Conservation (phyloP, 2,888 invertebrate genomes). For the Parasteatoda lunata region DNA sequence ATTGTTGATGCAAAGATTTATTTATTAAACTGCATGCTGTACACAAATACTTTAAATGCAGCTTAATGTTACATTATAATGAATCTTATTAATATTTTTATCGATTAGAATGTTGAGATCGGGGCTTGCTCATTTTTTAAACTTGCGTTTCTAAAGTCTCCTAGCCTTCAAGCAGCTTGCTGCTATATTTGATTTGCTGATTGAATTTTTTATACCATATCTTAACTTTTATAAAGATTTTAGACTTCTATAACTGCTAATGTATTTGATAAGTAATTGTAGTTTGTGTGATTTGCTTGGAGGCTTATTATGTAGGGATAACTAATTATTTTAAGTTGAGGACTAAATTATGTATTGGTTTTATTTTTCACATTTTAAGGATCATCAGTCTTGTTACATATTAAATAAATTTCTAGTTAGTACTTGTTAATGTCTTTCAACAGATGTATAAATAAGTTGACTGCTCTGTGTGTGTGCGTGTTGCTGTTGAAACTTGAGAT, state of each 20-base stretch:
- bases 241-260: background rate
- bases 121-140: conserved; percentile 22
- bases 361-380: background rate
- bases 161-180: conserved; percentile 14
- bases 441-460: conserved; percentile 53
- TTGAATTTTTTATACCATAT: conserved; percentile 5
- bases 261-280: background rate
- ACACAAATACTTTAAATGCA: conserved; percentile 42
- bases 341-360: too few relatives aligned
- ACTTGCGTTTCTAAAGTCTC: conserved; percentile 65
- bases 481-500: conserved; percentile 54
- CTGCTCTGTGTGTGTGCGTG: conserved; percentile 29
- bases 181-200: background rate
- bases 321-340: too few relatives aligned
- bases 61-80: conserved; percentile 55
- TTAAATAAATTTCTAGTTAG: conserved; percentile 46
- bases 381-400: conserved; percentile 52
- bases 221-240: conserved; percentile 2
- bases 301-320: background rate
- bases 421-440: conserved; percentile 64
- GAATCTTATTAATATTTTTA: conserved; percentile 17
- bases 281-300: background rate
- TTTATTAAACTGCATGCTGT: conserved; percentile 39
- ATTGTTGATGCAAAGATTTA: conserved; percentile 43
- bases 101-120: conserved; percentile 14